Conservation (phyloP, 2,888 invertebrate genomes). For the Fabriciana adippe region DNA sequence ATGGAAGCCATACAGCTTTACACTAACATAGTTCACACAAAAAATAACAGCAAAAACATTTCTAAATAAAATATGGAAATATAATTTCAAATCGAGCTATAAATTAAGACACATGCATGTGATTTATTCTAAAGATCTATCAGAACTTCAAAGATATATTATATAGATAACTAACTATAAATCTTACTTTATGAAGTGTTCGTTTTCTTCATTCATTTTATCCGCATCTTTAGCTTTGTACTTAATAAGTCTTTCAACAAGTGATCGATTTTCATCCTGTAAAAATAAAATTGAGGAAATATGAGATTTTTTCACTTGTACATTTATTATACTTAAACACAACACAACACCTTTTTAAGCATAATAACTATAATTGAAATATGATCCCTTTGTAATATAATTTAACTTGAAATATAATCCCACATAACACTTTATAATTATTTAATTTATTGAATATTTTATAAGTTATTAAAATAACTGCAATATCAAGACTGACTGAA, state of each 20-base stretch:
- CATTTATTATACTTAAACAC: background rate
- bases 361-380: constrained; percentile 20
- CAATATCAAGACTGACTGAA: constrained; percentile 44
- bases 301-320: background rate
- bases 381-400: no score
- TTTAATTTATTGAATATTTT: no score
- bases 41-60: constrained; percentile 19
- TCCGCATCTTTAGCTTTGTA: constrained; percentile 98
- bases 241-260: constrained; percentile 93
- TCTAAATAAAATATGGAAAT: background rate
- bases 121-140: constrained; percentile 1
- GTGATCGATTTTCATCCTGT: constrained; percentile 92
- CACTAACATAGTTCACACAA: constrained; percentile 10
- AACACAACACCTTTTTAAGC: constrained; percentile 32
- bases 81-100: background rate
- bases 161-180: constrained; percentile 1
- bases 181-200: constrained; percentile 92
- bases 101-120: constrained; percentile 20
- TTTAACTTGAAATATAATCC: background rate
- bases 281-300: constrained; percentile 55
- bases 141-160: constrained; percentile 19
- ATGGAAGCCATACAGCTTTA: constrained; percentile 22
- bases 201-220: constrained; percentile 98
- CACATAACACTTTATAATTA: constrained; percentile 1
- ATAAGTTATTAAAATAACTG: background rate